A percentile compares a stretch with the other conserved stretches of the same genome.
These are phyloP conservation scores for Erethizon dorsatum DNA, from an alignment of 2,797 vertebrate species.

Conservation along the genomic window DNA sequence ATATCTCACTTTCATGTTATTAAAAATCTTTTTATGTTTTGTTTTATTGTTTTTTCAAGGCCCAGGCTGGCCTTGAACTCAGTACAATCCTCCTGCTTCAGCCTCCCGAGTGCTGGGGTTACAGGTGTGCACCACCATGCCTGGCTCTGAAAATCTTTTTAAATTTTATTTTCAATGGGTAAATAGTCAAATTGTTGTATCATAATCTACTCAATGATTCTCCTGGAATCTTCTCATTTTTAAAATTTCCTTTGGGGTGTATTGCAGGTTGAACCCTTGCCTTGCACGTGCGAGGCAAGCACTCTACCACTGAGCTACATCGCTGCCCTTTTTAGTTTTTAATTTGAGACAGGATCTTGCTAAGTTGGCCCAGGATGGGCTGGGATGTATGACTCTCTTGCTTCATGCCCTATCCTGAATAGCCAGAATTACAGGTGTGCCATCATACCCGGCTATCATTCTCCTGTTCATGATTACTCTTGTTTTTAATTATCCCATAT, in stretches of 20 bases:
- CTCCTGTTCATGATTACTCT: neutral
- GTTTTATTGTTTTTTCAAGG: neutral
- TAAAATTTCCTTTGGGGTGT: neutral
- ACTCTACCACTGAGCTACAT: neutral
- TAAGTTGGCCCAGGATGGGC: neutral
- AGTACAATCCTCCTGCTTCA: too few species aligned
- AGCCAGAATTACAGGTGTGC: neutral
- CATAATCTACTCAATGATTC: neutral
- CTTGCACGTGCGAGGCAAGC: neutral
- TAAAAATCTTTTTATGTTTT: neutral
- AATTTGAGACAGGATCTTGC: neutral
- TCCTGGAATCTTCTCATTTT: neutral
- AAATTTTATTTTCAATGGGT: conserved; percentile 27
- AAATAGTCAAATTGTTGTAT: neutral
- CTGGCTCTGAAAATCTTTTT: neutral
- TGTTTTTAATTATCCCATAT: neutral
- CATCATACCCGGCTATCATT: neutral
- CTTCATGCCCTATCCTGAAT: neutral
- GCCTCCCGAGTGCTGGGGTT: too few species aligned
- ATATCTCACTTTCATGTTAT: neutral
- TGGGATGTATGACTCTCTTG: neutral
- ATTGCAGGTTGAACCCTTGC: neutral
- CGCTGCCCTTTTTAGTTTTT: neutral
- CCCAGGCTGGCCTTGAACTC: neutral
- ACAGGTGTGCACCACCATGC: neutral